Conservation (phyloP, 2,888 invertebrate species). For the Sepioteuthis lessoniana region DNA sequence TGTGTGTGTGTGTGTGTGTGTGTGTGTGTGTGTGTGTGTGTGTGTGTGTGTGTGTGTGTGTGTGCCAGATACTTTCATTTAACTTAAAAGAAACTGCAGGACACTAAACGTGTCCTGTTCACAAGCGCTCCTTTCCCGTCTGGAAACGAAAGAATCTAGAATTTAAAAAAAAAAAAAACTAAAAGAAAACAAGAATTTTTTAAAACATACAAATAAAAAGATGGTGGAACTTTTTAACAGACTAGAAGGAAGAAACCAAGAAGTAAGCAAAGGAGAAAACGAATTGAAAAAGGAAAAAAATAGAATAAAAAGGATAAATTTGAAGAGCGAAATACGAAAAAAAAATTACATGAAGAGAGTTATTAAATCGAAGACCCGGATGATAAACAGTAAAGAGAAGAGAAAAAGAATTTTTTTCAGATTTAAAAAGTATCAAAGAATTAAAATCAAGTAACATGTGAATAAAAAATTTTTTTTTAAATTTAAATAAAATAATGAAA, state of each 20-base stretch:
- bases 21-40: no score
- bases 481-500: not conserved
- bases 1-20: no score
- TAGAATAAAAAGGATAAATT: not conserved
- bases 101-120: not conserved
- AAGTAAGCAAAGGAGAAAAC: not conserved
- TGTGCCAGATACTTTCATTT: not conserved
- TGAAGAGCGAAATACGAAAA: not conserved
- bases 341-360: constrained; percentile 1
- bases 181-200: not conserved
- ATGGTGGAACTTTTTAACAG: not conserved
- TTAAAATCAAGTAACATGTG: constrained; percentile 15
- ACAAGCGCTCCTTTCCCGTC: constrained; percentile 33
- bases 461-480: not conserved
- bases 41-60: not conserved
- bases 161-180: not conserved
- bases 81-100: not conserved
- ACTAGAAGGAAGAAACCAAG: not conserved
- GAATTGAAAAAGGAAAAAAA: not conserved
- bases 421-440: constrained; percentile 33
- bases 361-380: constrained; percentile 33
- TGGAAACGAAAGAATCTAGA: not conserved
- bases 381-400: constrained; percentile 20
- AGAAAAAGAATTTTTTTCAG: not conserved
- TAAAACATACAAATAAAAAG: not conserved